Evolutionary conservation across 2,888 invertebrate genomes (phyloP), one percentile per base, ranked within the genome.

Genomic region (Acleris sparsana): DNA sequence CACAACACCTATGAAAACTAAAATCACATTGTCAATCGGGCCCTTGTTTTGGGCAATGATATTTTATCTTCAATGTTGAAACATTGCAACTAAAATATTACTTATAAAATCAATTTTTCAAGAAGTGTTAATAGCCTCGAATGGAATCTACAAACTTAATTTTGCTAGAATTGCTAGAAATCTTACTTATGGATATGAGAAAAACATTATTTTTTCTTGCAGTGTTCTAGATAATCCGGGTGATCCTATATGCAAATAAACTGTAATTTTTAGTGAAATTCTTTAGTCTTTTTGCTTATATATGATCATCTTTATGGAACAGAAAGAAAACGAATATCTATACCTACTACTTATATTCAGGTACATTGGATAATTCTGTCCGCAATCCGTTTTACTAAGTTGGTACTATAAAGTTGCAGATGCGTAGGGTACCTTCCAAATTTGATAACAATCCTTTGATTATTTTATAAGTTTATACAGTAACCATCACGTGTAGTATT

Each of bases 31-130:
- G 39, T 39, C 39, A 11, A 13, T 13, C 13, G 13, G 39, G 13
- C 39, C 39, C 13, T 33, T 56, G 16, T 49, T 64, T 53, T 60
- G 20, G 44, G 43, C 52, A 64, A 62, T 61, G 20, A 58, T 43
- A 52, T 61, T 48, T 61, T 68, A 49, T 51, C 67, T 70, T 77
- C 79, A 78, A 82, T 82, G 71, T 63, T 82, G 63, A 63, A 64
- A 64, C 74, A 82, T 82, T 78, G 77, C 66, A 58, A 67, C 66
- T 66, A 74, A 70, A 75, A 81, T 65, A 80, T 80, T 64, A 67
- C 48, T 51, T 56, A 67, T 25, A 49, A 66, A 67, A 53, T 67
- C 65, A 62, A 58, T 68, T 9, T 46, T 55, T 56, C 53, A 59
- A 53, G 49, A 25, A 53, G 3, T 22, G 61, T 61, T 56, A 22